Evolutionary conservation across 23 tunicate genomes (phyloP).

Genomic region (Corella eumyota): DNA sequence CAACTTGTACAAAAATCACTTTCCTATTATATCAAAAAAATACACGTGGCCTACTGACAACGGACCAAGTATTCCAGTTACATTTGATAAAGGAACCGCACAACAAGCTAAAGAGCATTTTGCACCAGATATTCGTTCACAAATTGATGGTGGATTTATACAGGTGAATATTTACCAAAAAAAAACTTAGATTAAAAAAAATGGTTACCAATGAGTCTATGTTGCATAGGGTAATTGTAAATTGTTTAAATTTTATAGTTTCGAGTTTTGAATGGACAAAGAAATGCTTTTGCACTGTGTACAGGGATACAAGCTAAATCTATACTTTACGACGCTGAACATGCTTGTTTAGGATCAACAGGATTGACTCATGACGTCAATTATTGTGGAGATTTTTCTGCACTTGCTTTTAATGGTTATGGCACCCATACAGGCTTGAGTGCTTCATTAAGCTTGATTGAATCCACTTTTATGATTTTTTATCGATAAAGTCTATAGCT

Average conservation of each 20-base stretch:
- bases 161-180: constrained; percentile 16
- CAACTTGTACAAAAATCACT: constrained; percentile 18
- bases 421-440: background rate
- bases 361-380: too few relatives aligned
- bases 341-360: constrained; percentile 11
- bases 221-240: too few relatives aligned
- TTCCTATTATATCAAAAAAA: constrained; percentile 17
- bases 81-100: constrained; percentile 30
- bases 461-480: background rate
- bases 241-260: too few relatives aligned
- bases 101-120: constrained; percentile 5
- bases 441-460: background rate
- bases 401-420: constrained; percentile 1
- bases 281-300: constrained; percentile 11
- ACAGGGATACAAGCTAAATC: constrained; percentile 11
- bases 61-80: constrained; percentile 43
- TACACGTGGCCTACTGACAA: constrained; percentile 7
- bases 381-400: constrained; percentile 24
- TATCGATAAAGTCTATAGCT: too few relatives aligned
- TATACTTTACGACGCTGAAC: background rate
- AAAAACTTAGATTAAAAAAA: too few relatives aligned
- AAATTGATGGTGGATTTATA: constrained; percentile 31
- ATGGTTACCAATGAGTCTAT: too few relatives aligned
- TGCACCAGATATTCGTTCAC: constrained; percentile 2
- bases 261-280: constrained; percentile 8